Percentiles rank a stretch among this genome's conserved stretches.
These are phyloP conservation scores for Brachionus rubens DNA, from an alignment of 1,140 invertebrate species.

Conservation along the genomic window DNA sequence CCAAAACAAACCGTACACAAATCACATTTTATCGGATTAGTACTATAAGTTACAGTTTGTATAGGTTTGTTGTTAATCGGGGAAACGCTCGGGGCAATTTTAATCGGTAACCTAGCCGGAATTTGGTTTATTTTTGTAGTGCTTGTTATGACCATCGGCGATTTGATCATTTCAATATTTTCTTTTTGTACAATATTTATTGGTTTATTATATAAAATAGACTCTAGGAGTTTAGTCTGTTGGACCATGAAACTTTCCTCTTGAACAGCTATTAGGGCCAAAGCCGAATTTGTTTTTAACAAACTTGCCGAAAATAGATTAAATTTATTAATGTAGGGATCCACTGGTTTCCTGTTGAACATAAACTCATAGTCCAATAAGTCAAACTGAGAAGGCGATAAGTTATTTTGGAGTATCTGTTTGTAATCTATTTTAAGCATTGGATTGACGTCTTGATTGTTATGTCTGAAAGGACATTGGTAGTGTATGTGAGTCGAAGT, in stretches of 20 bases:
- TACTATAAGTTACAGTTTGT: neutral
- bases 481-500: neutral
- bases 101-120: neutral
- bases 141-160: neutral
- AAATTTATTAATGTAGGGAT: neutral
- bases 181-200: neutral
- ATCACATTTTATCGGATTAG: constrained; percentile 10
- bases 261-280: neutral
- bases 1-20: neutral
- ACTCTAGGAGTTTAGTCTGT: neutral
- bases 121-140: neutral
- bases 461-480: neutral
- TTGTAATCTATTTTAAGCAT: neutral
- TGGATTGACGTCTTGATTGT: neutral
- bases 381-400: constrained; percentile 9
- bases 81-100: neutral
- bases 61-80: neutral
- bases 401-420: neutral
- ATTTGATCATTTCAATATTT: neutral
- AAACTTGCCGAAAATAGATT: neutral
- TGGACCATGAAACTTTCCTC: neutral
- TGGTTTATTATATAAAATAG: neutral
- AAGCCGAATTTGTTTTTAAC: neutral
- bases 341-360: neutral
- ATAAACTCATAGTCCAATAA: constrained; percentile 17